phyloP scores from a whole-genome alignment of 37 sponge, comb jelly and placozoan genomes.

The Cladorhizidae sp. region DNA sequence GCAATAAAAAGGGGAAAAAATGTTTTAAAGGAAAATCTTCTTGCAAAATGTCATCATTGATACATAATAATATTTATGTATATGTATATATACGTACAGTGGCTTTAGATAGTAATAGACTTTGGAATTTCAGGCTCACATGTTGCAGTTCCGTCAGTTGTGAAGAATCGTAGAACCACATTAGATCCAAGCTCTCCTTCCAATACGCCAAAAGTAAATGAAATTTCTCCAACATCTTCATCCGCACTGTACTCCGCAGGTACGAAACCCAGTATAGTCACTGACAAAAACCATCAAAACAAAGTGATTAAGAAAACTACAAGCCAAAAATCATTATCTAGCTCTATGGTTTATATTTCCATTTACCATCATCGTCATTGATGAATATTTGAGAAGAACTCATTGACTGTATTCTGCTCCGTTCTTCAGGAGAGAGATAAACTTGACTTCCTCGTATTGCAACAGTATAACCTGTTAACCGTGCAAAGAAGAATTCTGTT shows the following conservation, averaged over 20 bases:
- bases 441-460: neutral
- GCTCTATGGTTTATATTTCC: no score
- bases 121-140: no score
- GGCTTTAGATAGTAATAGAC: no score
- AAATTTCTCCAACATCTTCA: conserved; percentile 22
- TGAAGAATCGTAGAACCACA: conserved; percentile 22
- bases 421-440: neutral
- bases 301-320: no score
- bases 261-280: conserved; percentile 9
- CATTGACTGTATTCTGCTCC: neutral
- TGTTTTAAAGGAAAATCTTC: no score
- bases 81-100: no score
- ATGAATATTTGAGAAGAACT: neutral
- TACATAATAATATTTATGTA: no score
- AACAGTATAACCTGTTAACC: neutral
- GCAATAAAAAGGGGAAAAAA: no score
- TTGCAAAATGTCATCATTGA: no score
- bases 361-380: neutral
- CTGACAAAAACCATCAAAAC: no score
- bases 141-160: conserved; percentile 37
- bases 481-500: neutral
- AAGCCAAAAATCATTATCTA: no score
- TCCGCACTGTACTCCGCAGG: neutral
- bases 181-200: conserved; percentile 10
- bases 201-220: neutral